phyloP scores from a whole-genome alignment of 2,888 invertebrate species.

The Epinotia nisella region DNA sequence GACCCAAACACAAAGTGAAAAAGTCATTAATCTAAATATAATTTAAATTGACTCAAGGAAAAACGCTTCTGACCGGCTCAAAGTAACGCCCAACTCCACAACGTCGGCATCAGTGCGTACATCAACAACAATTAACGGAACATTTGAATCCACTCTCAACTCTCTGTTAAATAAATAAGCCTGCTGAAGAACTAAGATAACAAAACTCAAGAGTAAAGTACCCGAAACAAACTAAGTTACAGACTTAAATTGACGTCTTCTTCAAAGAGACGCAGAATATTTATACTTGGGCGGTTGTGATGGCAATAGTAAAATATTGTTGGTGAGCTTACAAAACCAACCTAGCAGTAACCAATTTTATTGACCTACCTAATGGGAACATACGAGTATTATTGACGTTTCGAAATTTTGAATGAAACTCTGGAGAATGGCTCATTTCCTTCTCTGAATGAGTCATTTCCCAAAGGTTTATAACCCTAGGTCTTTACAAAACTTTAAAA shows the following conservation, averaged over 20 bases:
- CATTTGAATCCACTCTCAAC: conserved; percentile 42
- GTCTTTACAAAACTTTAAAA: too few species aligned
- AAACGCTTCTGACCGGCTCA: background rate
- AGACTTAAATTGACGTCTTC: conserved; percentile 32
- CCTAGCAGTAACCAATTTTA: background rate
- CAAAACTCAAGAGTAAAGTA: conserved; percentile 39
- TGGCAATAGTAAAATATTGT: background rate
- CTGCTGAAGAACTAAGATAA: conserved; percentile 41
- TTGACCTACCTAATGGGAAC: background rate
- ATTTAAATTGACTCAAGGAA: background rate
- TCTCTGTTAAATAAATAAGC: conserved; percentile 41
- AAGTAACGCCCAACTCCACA: conserved; percentile 13
- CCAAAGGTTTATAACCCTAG: too few species aligned
- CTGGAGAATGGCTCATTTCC: too few species aligned
- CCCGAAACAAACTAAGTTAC: conserved; percentile 39
- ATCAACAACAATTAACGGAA: conserved; percentile 40
- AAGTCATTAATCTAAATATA: background rate
- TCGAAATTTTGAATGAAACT: too few species aligned
- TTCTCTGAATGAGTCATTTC: too few species aligned
- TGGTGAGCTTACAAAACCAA: conserved; percentile 1
- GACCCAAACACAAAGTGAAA: too few species aligned
- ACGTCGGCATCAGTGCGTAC: conserved; percentile 16
- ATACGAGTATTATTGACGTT: background rate
- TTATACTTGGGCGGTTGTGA: conserved; percentile 18
- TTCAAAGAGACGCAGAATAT: conserved; percentile 28